Base-by-base conservation (phyloP, 1,140 invertebrate species). In the Idris sp. region DNA sequence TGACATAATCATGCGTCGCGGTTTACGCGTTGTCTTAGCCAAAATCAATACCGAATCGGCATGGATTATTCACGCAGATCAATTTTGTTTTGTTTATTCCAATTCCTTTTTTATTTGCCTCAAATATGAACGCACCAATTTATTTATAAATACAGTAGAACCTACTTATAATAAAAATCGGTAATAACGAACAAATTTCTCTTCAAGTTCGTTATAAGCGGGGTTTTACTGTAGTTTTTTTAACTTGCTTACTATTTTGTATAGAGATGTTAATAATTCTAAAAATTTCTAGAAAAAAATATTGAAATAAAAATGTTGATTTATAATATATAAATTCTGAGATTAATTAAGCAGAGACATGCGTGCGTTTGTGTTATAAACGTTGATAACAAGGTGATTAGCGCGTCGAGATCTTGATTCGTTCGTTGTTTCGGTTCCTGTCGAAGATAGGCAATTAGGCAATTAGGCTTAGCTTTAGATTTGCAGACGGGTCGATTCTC, bases 381-480 rank as follows among this genome's bases (percentile, higher is more conserved):
- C 19, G 6, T 6, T 4, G 3, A 22, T 6, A 22, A 22, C 6
- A 4, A 22, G 19, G 19, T 22, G 19, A 4, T 22, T 22, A 22
- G 6, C 6, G 19, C 19, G 6, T 22, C 2, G 2, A 22, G 26
- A 69, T 65, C 46, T 59, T 64, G 2, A 22, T 64, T 64, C 48
- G 40, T 69, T 61, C 30, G 44, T 76, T 67, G 14, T 65, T 65
- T 71, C 48, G 65, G 74, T 69, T 71, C 41, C 36, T 61, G 36
- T 44, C 59, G 65, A 49, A 49, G 18, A 65, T 76, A 76, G 67
- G 43, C 25, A 56, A 56, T 67, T 76, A 76, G 56, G 67, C 67
- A 58, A 62, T 72, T 76, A 76, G 56, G 67, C 67, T 72, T 76
- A 76, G 67, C 54, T 61, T 76, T 76, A 76, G 61, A 67, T 44